phyloP scores from a whole-genome alignment of 2,797 vertebrate genomes.

The Xerus rutilus region DNA sequence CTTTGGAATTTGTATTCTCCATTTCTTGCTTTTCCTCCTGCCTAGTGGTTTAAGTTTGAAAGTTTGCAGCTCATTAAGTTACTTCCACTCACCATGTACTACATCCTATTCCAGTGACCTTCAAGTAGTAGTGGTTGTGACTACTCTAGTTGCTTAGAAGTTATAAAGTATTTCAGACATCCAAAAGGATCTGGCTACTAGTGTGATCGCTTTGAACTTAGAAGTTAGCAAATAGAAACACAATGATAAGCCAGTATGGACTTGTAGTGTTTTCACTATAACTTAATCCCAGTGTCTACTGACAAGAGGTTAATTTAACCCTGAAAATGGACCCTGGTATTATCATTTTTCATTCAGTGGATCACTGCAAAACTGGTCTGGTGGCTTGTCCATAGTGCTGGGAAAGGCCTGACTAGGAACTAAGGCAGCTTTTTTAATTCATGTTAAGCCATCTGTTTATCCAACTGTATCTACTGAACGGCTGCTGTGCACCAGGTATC shows the following conservation, averaged over 20 bases:
- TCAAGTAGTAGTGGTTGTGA: not conserved
- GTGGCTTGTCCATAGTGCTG: not conserved
- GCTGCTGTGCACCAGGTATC: not conserved
- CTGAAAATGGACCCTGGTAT: not conserved
- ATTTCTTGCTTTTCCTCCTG: not conserved
- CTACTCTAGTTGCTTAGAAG: not conserved
- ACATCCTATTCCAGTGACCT: not conserved
- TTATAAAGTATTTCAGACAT: not conserved
- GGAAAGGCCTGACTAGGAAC: not conserved
- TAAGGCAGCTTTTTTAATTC: not conserved
- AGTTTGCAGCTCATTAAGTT: conserved; percentile 36
- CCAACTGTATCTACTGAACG: not conserved
- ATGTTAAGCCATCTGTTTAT: not conserved
- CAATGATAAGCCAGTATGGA: not conserved
- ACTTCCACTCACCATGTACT: not conserved
- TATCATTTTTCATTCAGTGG: not conserved
- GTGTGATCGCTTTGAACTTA: not conserved
- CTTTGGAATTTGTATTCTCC: conserved; percentile 58
- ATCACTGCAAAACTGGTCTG: not conserved
- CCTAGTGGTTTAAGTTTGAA: conserved; percentile 13
- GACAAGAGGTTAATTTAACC: not conserved
- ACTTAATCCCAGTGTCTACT: not conserved
- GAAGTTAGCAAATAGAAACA: not conserved
- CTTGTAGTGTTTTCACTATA: not conserved
- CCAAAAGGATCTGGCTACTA: not conserved